Evolutionary conservation across 2,888 invertebrate species (phyloP).

Genomic region (Lochmaea crataegi): DNA sequence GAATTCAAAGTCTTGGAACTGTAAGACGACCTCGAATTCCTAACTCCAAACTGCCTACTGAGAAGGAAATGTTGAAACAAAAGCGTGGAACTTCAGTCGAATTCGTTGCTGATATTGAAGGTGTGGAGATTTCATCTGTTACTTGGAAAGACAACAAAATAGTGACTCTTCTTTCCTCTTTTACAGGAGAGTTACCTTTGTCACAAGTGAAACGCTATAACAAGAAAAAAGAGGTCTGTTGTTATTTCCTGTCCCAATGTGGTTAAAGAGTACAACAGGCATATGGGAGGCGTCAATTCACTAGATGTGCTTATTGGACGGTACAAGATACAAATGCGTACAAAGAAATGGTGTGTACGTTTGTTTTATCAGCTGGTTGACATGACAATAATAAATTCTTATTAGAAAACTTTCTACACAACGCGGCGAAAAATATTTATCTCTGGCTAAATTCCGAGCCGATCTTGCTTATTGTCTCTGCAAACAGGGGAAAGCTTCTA

Average conservation of each 20-base stretch:
- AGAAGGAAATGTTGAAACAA: slow-evolving; percentile 15
- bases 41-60: slow-evolving; percentile 28
- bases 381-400: slow-evolving; percentile 47
- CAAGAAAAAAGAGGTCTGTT: slow-evolving; percentile 42
- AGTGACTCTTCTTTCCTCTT: slow-evolving; percentile 57
- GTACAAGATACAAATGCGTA: slow-evolving; percentile 45
- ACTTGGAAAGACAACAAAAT: slow-evolving; percentile 59
- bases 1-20: slow-evolving; percentile 20
- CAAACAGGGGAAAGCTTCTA: slow-evolving; percentile 15
- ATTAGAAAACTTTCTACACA: slow-evolving; percentile 16
- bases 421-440: slow-evolving; percentile 10
- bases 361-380: slow-evolving; percentile 48
- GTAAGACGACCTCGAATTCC: slow-evolving; percentile 10
- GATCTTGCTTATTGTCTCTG: slow-evolving; percentile 39
- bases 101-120: slow-evolving; percentile 37
- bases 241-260: slow-evolving; percentile 47
- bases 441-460: slow-evolving; percentile 24
- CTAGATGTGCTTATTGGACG: slow-evolving; percentile 50
- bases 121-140: slow-evolving; percentile 29
- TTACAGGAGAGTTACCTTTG: slow-evolving; percentile 54
- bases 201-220: slow-evolving; percentile 30
- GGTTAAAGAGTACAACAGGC: slow-evolving; percentile 49
- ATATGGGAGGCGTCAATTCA: slow-evolving; percentile 54
- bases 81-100: slow-evolving; percentile 25
- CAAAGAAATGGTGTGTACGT: slow-evolving; percentile 46